Evolutionary conservation across 2,888 invertebrate genomes (phyloP), one percentile per base, ranked within the genome.

Genomic region (Schrankia costaestrigalis): DNA sequence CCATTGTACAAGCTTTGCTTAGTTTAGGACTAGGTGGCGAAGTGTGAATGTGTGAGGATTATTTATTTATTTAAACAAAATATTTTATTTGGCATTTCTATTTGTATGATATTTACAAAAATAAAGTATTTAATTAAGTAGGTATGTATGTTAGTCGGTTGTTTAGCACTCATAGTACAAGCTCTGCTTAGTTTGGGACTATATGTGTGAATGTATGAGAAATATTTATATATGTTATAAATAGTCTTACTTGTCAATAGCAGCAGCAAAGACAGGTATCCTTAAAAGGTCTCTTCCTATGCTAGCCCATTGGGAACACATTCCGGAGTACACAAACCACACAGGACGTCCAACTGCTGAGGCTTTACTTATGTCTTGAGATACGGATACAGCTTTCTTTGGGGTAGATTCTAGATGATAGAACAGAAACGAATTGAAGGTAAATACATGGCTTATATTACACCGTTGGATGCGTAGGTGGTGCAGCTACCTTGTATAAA

Each of bases 311-410:
- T 96, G 95, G 0, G 94, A 93, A 1, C 96, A 95, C 95, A 97
- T 95, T 17, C 97, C 97, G 31, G 97, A 95, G 83, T 96, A 97
- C 23, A 97, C 92, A 79, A 94, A 97, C 91, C 96, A 96, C 1
- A 97, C 85, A 1, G 96, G 95, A 0, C 93, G 89, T 32, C 89
- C 89, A 0, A 89, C 81, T 0, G 91, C 93, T 0, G 90, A 87
- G 66, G 89, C 91, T 70, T 92, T 90, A 50, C 91, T 87, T 11
- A 90, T 74, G 19, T 91, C 90, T 22, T 88, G 88, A 0, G 78
- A 62, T 1, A 89, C 45, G 0, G 82, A 70, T 1, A 81, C 65
- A 3, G 70, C 70, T 50, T 80, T 77, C 0, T 70, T 71, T 4
- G 78, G 80, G 1, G 76, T 79, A 1, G 86, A 83, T 3, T 63